Conservation (phyloP, 1,140 invertebrate species). For the Sogatella furcifera region DNA sequence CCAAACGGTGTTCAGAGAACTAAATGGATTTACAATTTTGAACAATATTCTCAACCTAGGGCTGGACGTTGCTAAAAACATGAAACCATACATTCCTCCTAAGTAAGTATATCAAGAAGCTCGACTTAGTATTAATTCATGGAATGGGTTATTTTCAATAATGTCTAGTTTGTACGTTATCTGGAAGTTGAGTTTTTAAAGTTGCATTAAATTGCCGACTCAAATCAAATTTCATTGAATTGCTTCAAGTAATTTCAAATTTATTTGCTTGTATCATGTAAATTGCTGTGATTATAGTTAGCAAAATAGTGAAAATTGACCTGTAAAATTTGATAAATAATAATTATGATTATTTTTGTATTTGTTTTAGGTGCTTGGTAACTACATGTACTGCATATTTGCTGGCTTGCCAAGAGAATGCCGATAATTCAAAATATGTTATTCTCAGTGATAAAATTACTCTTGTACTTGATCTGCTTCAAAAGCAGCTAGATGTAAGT, state of each 20-base stretch:
- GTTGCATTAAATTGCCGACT: no score
- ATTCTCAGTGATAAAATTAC: constrained; percentile 59
- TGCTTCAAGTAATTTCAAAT: no score
- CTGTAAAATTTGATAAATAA: no score
- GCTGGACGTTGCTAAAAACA: constrained; percentile 33
- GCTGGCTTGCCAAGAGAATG: constrained; percentile 39
- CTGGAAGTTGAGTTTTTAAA: no score
- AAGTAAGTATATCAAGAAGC: constrained; percentile 35
- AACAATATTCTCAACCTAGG: constrained; percentile 35
- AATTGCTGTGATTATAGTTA: no score
- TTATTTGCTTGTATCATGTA: no score
- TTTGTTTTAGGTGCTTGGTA: constrained; percentile 44
- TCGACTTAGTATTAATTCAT: no score
- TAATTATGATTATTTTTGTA: neutral
- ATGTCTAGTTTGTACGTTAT: no score
- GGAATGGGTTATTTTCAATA: no score
- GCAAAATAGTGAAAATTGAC: no score
- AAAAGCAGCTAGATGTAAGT: constrained; percentile 40
- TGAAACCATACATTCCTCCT: constrained; percentile 37
- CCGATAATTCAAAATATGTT: constrained; percentile 50
- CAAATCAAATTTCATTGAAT: no score
- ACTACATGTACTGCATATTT: constrained; percentile 48
- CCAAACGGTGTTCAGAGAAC: constrained; percentile 39
- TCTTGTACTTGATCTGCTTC: constrained; percentile 51
- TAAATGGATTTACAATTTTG: constrained; percentile 44